Base-by-base conservation (phyloP, 1,140 invertebrate species). In the Chironomus striatipennis region DNA sequence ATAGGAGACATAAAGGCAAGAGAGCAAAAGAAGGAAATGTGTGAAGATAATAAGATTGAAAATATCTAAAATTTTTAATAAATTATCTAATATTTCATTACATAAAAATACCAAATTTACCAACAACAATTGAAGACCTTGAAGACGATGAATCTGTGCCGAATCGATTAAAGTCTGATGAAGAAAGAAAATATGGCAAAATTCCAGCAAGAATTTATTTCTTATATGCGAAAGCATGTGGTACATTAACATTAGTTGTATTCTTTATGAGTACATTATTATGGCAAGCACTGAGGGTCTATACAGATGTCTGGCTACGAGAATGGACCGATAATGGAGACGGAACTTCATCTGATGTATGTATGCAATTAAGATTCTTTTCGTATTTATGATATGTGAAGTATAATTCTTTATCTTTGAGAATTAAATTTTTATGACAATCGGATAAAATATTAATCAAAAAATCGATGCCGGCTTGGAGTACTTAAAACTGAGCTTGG, bases 301-400 rank as follows among this genome's bases (percentile, higher is more conserved):
- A 84, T 76, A 87, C 86, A 64, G 88, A 89, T 81, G 83, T 88
- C 77, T 90, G 88, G 88, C 79, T 90, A 42, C 86, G 85, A 76
- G 78, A 82, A n/a, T 90, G 88, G 88, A 87, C 86, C 17, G 82
- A 84, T 67, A 24, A 76, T 43, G 73, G 75, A 67, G n/a, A 15
- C 42, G 42, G 43, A 15, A 57, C 47, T 57, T 57, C 42, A 57
- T 43, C 72, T 67, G 73, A 64, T 74, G 34, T 64, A 74, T 21
- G 74, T 74, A 34, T 24, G 21, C 74, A 20, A 43, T 73, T 73
- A 43, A 73, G n/a, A 57, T 15, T n/a, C n/a, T 15, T 57, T 57
- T n/a, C 12, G 15, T n/a, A 57, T 57, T 12, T 34, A 34, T 34
- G 24, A 34, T 34, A 34, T 34, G 24, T 34, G 24, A 34, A 34